Evolutionary conservation across 2,113 vertebrate genomes (phyloP).

Genomic region (Actenoides hombroni): DNA sequence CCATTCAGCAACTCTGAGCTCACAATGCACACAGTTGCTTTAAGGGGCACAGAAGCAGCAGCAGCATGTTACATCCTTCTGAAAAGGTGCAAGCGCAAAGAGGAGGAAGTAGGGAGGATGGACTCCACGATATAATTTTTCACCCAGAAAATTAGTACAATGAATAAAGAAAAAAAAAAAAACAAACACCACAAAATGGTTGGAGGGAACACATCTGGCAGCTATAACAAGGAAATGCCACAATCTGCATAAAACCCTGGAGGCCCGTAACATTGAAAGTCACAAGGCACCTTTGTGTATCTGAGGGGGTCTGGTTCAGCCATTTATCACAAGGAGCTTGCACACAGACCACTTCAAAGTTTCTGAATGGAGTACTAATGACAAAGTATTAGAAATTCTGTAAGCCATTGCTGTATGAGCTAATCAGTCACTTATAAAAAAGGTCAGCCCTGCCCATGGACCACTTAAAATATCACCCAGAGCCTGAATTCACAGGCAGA

Average conservation of each 20-base stretch:
- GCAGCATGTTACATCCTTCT: background rate
- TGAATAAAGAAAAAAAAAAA: background rate
- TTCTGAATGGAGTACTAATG: background rate
- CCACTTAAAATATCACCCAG: background rate
- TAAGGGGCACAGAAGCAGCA: background rate
- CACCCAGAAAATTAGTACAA: background rate
- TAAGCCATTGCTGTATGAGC: background rate
- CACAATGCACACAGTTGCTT: background rate
- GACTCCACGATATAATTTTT: background rate
- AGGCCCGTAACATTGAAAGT: background rate
- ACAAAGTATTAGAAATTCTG: background rate
- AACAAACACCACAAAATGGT: background rate
- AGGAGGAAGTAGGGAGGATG: background rate
- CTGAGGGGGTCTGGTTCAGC: background rate
- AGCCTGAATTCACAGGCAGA: background rate
- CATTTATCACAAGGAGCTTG: background rate
- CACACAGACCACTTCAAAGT: background rate
- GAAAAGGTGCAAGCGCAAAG: background rate
- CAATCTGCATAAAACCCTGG: background rate
- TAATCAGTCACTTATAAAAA: background rate
- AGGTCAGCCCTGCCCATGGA: background rate
- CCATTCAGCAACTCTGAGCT: background rate
- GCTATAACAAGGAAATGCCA: background rate
- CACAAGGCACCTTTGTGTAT: slow-evolving; percentile 29
- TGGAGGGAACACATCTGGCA: slow-evolving; percentile 21